Evolutionary conservation across 1,140 invertebrate genomes (phyloP).

Genomic region (Cydia splendana): DNA sequence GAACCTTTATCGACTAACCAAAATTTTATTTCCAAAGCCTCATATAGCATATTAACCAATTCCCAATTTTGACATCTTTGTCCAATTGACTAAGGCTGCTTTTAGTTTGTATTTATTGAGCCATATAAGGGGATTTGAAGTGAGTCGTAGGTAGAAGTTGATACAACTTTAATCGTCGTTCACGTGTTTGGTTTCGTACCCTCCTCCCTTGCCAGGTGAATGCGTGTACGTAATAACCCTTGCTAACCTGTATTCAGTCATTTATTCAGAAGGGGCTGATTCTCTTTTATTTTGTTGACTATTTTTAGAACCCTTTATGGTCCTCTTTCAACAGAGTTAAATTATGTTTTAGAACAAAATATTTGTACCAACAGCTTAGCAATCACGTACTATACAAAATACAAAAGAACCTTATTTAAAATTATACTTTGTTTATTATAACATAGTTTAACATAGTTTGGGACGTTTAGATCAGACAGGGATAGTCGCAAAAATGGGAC

Average conservation of each 20-base stretch:
- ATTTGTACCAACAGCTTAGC: background rate
- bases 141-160: background rate
- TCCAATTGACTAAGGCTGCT: background rate
- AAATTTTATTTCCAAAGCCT: background rate
- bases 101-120: background rate
- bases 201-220: background rate
- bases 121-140: background rate
- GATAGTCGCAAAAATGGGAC: too few species aligned
- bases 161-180: conserved; percentile 20
- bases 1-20: background rate
- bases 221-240: background rate
- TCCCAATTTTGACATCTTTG: background rate
- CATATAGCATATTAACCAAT: background rate
- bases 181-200: conserved; percentile 21
- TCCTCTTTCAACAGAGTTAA: background rate
- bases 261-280: conserved; percentile 8
- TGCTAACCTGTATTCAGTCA: conserved; percentile 1
- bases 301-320: background rate
- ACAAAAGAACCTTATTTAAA: too few species aligned
- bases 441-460: too few species aligned
- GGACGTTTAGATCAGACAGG: too few species aligned
- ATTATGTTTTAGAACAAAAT: background rate
- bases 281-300: conserved; percentile 1
- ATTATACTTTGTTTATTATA: too few species aligned
- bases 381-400: too few species aligned